A percentile compares a stretch with the other conserved stretches of the same genome.
Conservation (phyloP, 2,888 invertebrate genomes). For the Criorhina ranunculi region DNA sequence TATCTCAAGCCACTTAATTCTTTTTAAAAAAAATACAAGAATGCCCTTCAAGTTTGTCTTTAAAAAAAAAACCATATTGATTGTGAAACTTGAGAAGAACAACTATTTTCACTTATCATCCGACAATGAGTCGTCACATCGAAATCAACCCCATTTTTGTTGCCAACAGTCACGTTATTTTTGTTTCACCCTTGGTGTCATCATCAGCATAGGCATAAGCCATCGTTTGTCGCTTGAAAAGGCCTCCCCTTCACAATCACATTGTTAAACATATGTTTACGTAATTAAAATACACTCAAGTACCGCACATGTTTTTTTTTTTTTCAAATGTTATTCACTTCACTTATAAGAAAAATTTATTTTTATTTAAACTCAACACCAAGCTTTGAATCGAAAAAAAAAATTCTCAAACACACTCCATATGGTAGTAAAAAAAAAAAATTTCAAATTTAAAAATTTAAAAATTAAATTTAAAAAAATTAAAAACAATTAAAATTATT, state of each 20-base stretch:
- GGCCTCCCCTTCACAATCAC: slow-evolving; percentile 17
- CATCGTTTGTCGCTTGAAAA: slow-evolving; percentile 6
- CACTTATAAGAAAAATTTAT: slow-evolving; percentile 1
- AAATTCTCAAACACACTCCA: slow-evolving; percentile 56
- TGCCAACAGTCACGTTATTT: slow-evolving; percentile 37
- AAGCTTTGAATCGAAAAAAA: not conserved
- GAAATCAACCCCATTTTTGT: slow-evolving; percentile 13
- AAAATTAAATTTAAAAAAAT: slow-evolving; percentile 22
- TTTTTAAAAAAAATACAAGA: not conserved
- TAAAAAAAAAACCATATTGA: slow-evolving; percentile 27
- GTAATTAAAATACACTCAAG: slow-evolving; percentile 48
- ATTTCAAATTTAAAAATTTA: slow-evolving; percentile 12
- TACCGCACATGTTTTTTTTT: slow-evolving; percentile 21
- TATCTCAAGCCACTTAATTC: not conserved
- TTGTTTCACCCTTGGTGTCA: slow-evolving; percentile 35
- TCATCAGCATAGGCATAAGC: slow-evolving; percentile 4
- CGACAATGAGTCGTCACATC: slow-evolving; percentile 12
- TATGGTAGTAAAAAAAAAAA: slow-evolving; percentile 42
- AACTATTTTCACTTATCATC: slow-evolving; percentile 39
- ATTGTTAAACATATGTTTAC: slow-evolving; percentile 68
- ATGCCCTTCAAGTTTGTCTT: not conserved
- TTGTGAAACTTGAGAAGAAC: slow-evolving; percentile 5
- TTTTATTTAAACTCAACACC: slow-evolving; percentile 29
- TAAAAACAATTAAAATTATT: slow-evolving; percentile 9
- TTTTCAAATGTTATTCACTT: not conserved